phyloP scores from a whole-genome alignment of 1,140 invertebrate species.

The Megalonaias nervosa region DNA sequence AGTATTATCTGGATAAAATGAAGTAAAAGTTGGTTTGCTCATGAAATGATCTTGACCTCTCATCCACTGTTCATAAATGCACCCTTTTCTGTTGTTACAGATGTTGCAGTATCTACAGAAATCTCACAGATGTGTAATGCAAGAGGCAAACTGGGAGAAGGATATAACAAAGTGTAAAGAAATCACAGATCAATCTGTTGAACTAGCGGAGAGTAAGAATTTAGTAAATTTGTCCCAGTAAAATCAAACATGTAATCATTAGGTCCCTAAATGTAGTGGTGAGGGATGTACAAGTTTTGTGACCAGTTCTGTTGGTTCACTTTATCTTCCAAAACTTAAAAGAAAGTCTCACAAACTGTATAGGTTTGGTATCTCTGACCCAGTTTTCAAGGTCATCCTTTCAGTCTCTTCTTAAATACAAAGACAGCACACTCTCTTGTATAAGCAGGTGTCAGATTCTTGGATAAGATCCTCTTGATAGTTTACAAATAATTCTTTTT shows the following conservation, averaged over 20 bases:
- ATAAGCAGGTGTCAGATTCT: no score
- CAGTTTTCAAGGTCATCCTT: not conserved
- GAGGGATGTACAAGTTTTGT: not conserved
- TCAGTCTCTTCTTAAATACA: not conserved
- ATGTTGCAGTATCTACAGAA: slow-evolving; percentile 75
- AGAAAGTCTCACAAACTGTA: no score
- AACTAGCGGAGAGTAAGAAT: slow-evolving; percentile 63
- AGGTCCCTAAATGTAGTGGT: not conserved
- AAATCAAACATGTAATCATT: not conserved
- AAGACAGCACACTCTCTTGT: not conserved
- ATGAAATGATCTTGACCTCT: no score
- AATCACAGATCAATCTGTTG: slow-evolving; percentile 53
- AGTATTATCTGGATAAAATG: no score
- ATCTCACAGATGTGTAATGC: slow-evolving; percentile 72
- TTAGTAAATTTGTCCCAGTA: not conserved
- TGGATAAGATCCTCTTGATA: no score
- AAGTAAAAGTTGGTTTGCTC: no score
- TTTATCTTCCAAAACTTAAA: not conserved
- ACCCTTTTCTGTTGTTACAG: slow-evolving; percentile 58
- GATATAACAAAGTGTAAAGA: slow-evolving; percentile 64
- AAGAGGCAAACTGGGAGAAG: slow-evolving; percentile 77
- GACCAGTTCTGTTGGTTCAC: not conserved
- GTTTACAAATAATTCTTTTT: no score
- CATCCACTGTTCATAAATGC: no score
- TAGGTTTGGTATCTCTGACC: no score